Evolutionary conservation across 2,113 vertebrate genomes (phyloP), one percentile per base, ranked within the genome.

Genomic region (Sinocyclocheilus anophthalmus): DNA sequence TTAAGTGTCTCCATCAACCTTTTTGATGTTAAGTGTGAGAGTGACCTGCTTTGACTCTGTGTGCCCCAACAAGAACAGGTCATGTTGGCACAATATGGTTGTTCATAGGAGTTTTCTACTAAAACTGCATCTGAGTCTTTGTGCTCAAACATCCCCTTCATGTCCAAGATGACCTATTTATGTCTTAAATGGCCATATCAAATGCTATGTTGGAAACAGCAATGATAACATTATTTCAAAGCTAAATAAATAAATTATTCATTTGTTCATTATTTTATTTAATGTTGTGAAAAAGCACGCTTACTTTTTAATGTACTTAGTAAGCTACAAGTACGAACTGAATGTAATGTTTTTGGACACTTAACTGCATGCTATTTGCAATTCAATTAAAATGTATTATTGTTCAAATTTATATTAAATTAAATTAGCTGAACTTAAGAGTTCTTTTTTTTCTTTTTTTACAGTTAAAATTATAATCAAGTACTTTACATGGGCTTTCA

Each of bases 41-140:
- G 65, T 57, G 63, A 16, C 53, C 76, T 63, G 18, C 65, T 8
- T 16, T 87, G 86, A 83, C 86, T 81, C 65, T 37, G 18, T 18
- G 39, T 26, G 57, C 70, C 45, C 22, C 53, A 76, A n/a, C 22
- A 14, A 59, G 57, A 12, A 55, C 65, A 42, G 69, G 67, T 55
- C 59, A 81, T 76, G 26, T 83, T 59, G 77, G 55, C 39, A 75
- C 72, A 75, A 33, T 33, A 33, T 33, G 30, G 2, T 33, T 33
- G 84, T 73, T 57, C 39, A 42, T 73, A 53, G 9, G 6, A 48
- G 14, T 37, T 45, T 76, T 20, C 11, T 50, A 76, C 76, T 61
- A 26, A 50, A 67, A 76, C 72, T 10, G 67, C 78, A 39, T 81
- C 50, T 75, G 69, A 65, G 57, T 61, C 81, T 76, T 82, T 70